Conservation (phyloP, 2,888 invertebrate species). For the Alviniconcha strummeri region DNA sequence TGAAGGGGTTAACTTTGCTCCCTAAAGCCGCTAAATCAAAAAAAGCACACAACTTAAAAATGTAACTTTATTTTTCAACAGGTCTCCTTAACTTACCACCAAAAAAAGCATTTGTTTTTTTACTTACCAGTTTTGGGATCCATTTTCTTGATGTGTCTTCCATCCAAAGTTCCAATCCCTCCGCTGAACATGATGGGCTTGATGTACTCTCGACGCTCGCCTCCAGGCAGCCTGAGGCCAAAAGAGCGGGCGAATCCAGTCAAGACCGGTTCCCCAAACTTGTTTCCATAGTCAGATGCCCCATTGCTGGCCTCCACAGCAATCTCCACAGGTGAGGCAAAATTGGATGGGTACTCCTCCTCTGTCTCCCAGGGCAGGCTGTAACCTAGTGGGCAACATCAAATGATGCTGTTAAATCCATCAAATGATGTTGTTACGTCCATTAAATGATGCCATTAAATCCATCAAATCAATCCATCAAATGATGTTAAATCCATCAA, state of each 20-base stretch:
- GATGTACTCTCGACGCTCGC: slow-evolving; percentile 90
- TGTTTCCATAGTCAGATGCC: slow-evolving; percentile 98
- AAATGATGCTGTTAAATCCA: too few relatives aligned
- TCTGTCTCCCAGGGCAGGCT: slow-evolving; percentile 88
- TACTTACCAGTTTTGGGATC: slow-evolving; percentile 82
- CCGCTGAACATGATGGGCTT: slow-evolving; percentile 99
- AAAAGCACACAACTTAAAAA: too few relatives aligned
- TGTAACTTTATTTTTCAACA: too few relatives aligned
- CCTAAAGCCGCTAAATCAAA: too few relatives aligned
- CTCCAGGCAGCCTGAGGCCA: slow-evolving; percentile 81
- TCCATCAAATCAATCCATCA: too few relatives aligned
- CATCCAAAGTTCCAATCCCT: slow-evolving; percentile 93
- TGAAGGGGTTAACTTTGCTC: too few relatives aligned
- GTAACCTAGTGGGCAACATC: slow-evolving; percentile 79
- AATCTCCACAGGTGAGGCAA: slow-evolving; percentile 92
- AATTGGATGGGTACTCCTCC: slow-evolving; percentile 87
- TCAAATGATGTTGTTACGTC: not conserved
- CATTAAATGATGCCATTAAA: not conserved
- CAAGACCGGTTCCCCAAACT: slow-evolving; percentile 97
- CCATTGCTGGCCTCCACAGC: slow-evolving; percentile 97
- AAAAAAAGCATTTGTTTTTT: too few relatives aligned
- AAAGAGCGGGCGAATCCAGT: slow-evolving; percentile 93
- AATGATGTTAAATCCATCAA: too few relatives aligned
- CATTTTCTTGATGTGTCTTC: slow-evolving; percentile 85
- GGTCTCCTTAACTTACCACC: too few relatives aligned